Evolutionary conservation across 2,113 vertebrate genomes (phyloP).

Genomic region (Microcebus jonahi): DNA sequence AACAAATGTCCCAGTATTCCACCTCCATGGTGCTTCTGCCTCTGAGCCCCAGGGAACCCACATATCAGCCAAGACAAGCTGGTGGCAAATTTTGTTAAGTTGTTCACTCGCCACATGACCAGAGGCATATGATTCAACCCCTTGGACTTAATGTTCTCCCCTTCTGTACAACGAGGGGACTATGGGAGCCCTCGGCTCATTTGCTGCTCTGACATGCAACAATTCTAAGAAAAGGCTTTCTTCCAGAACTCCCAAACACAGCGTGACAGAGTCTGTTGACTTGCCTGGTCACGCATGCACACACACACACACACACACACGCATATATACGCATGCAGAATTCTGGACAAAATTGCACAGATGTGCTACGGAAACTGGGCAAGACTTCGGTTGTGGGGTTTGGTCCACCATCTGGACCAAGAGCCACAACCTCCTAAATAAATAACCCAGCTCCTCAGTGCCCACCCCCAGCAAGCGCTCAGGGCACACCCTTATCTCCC

Average conservation of each 20-base stretch:
- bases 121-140: neutral
- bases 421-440: accelerated
- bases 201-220: neutral
- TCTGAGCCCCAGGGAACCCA: neutral
- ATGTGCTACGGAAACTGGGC: neutral
- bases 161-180: neutral
- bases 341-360: neutral
- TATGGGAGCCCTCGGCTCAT: neutral
- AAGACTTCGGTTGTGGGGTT: neutral
- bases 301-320: accelerated
- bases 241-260: neutral
- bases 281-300: neutral
- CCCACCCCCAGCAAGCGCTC: neutral
- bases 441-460: neutral
- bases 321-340: neutral
- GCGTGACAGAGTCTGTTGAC: neutral
- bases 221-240: neutral
- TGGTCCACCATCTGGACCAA: neutral
- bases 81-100: neutral
- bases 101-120: neutral
- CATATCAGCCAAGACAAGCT: neutral
- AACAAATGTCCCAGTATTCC: neutral
- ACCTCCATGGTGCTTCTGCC: neutral
- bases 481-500: neutral
- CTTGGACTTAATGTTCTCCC: neutral